These are phyloP conservation scores for Pemphredon lugubris DNA, from an alignment of 2,888 invertebrate genomes.

Conservation along the genomic window DNA sequence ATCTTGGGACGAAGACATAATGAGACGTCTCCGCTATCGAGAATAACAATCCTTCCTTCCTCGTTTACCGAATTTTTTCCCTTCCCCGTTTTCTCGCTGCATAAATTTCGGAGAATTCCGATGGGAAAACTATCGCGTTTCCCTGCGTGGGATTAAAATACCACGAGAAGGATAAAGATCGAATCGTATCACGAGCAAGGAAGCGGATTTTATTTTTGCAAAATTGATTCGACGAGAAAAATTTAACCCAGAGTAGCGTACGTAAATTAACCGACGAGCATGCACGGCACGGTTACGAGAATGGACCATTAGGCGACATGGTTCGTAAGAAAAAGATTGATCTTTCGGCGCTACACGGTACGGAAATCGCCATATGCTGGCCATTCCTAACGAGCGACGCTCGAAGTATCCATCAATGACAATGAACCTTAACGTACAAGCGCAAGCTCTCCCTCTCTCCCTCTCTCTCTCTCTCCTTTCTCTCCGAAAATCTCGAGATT, in stretches of 20 bases:
- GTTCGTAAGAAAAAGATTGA: conserved; percentile 13
- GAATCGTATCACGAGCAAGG: too few species aligned
- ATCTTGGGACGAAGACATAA: conserved; percentile 71
- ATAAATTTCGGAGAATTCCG: neutral
- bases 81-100: neutral
- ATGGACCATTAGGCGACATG: conserved; percentile 36
- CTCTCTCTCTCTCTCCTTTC: neutral
- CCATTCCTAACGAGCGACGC: conserved; percentile 37
- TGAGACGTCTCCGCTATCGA: conserved; percentile 55
- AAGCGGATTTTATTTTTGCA: too few species aligned
- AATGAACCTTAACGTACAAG: conserved; percentile 5
- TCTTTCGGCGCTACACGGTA: conserved; percentile 22
- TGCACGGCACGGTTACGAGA: conserved; percentile 9
- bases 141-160: too few species aligned
- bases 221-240: too few species aligned
- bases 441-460: neutral
- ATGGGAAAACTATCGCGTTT: neutral
- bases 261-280: too few species aligned
- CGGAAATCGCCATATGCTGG: conserved; percentile 44
- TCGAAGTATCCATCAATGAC: conserved; percentile 14
- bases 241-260: too few species aligned
- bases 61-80: too few species aligned
- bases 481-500: conserved; percentile 16
- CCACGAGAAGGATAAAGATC: too few species aligned
- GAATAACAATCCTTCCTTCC: conserved; percentile 37